Percentiles rank a stretch among this genome's conserved stretches.
These are phyloP conservation scores for Elachura formosa DNA, from an alignment of 2,113 vertebrate species.

Conservation along the genomic window DNA sequence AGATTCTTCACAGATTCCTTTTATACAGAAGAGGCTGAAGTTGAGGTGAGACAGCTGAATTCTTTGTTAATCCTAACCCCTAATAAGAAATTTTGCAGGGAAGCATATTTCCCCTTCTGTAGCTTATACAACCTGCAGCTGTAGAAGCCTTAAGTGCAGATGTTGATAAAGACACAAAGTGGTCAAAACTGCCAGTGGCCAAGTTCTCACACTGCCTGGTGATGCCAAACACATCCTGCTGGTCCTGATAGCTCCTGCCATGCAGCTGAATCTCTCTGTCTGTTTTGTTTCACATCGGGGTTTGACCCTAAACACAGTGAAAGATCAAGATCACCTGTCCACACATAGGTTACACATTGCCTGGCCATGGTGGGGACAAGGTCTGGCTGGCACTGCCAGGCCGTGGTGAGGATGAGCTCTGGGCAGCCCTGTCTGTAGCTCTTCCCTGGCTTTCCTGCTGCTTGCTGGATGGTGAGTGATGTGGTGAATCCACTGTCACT, in stretches of 20 bases:
- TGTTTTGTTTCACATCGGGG: not conserved
- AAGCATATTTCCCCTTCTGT: not conserved
- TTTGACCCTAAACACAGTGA: not conserved
- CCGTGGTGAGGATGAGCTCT: not conserved
- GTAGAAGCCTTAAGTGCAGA: not conserved
- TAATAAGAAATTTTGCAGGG: not conserved
- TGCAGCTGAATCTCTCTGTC: not conserved
- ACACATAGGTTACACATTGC: accelerated
- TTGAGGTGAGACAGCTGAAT: not conserved
- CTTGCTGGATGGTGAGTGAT: not conserved
- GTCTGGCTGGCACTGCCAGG: not conserved
- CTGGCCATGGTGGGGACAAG: not conserved
- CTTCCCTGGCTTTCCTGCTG: not conserved
- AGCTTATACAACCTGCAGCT: not conserved
- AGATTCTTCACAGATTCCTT: not conserved
- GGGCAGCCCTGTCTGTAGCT: not conserved
- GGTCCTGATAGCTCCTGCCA: not conserved
- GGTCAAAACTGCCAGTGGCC: accelerated
- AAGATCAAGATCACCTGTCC: not conserved
- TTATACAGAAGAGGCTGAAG: not conserved
- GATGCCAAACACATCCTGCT: not conserved
- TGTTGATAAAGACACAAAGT: not conserved
- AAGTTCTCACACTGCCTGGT: not conserved
- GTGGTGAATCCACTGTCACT: constrained; percentile 29
- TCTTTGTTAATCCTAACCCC: not conserved